These are phyloP conservation scores for Xenentodon cancila DNA, from an alignment of 2,797 vertebrate species.

Conservation along the genomic window DNA sequence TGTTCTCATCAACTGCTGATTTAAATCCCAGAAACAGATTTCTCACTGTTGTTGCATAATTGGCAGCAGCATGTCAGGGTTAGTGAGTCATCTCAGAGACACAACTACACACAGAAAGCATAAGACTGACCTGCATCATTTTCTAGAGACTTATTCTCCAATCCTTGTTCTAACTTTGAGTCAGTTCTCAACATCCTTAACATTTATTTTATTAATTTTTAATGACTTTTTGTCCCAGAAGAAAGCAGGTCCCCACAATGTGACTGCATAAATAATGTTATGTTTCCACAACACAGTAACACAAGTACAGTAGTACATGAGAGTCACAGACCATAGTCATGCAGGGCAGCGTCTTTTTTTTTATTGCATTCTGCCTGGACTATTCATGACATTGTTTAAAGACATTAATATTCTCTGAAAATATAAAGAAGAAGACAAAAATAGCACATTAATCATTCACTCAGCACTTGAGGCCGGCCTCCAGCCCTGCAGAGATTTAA, in stretches of 20 bases:
- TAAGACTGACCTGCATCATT: too few species aligned
- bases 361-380: neutral
- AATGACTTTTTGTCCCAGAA: neutral
- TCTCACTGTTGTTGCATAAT: constrained; percentile 38
- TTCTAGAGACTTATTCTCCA: too few species aligned
- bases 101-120: neutral
- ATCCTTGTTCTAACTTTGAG: neutral
- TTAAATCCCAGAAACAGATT: constrained; percentile 27
- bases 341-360: too few species aligned
- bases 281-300: neutral
- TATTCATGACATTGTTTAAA: neutral
- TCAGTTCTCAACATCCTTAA: too few species aligned
- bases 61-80: constrained; percentile 24
- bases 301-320: neutral
- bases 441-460: constrained; percentile 23
- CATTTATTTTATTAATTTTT: too few species aligned
- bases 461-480: constrained; percentile 29
- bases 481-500: constrained; percentile 57
- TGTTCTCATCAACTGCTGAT: constrained; percentile 39
- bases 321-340: neutral
- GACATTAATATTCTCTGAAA: constrained; percentile 26
- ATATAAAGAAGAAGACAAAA: constrained; percentile 35
- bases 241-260: neutral
- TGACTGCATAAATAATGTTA: neutral
- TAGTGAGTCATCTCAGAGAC: constrained; percentile 12